phyloP scores from a whole-genome alignment of 2,888 invertebrate species.

The Acronicta alni region DNA sequence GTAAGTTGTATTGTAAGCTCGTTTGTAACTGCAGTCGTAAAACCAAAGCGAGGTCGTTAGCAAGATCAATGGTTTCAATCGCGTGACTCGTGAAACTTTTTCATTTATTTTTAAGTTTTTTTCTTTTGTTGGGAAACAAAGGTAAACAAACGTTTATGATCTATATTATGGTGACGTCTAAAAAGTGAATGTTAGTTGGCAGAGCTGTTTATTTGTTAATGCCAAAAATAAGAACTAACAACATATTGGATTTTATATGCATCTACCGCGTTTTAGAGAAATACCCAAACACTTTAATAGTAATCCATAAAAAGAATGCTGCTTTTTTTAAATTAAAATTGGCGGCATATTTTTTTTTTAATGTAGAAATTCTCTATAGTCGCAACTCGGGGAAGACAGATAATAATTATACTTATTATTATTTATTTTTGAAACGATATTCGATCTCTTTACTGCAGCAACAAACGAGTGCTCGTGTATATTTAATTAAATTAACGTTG shows the following conservation, averaged over 20 bases:
- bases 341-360: too few relatives aligned
- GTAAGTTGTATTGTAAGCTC: conserved; percentile 70
- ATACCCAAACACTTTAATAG: too few relatives aligned
- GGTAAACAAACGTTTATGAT: conserved; percentile 21
- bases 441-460: conserved; percentile 48
- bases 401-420: neutral
- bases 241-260: too few relatives aligned
- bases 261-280: conserved; percentile 9
- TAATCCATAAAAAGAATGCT: too few relatives aligned
- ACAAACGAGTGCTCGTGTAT: conserved; percentile 61
- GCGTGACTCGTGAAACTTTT: conserved; percentile 34
- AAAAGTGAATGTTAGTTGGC: neutral
- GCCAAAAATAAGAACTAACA: conserved; percentile 7
- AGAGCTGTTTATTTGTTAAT: conserved; percentile 34
- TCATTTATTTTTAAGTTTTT: conserved; percentile 41
- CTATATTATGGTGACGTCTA: neutral
- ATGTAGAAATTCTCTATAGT: too few relatives aligned
- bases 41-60: conserved; percentile 30
- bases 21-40: conserved; percentile 66
- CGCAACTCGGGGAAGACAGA: too few relatives aligned
- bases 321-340: too few relatives aligned
- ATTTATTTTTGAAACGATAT: conserved; percentile 1
- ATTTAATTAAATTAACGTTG: conserved; percentile 70
- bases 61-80: conserved; percentile 35
- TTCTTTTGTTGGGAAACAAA: conserved; percentile 25